phyloP scores from a whole-genome alignment of 2,113 vertebrate species.

The Zosterops japonicus region DNA sequence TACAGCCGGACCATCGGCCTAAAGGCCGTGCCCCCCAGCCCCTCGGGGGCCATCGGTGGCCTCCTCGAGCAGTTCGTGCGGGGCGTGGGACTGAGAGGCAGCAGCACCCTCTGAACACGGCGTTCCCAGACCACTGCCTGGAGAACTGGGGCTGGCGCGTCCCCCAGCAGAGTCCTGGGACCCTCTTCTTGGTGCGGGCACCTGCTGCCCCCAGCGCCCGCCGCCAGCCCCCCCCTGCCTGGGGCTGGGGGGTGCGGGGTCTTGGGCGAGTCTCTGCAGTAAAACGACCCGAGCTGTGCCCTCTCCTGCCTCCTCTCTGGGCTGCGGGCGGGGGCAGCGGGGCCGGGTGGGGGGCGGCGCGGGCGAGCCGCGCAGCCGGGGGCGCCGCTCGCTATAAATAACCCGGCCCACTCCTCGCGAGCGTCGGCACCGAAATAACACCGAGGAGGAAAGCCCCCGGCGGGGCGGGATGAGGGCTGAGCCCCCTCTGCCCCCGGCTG shows the following conservation, averaged over 20 bases:
- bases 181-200: neutral
- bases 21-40: slow-evolving; percentile 82
- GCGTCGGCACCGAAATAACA: neutral
- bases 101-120: slow-evolving; percentile 80
- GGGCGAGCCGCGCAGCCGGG: neutral
- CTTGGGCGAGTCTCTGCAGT: neutral
- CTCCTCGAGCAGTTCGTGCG: slow-evolving; percentile 95
- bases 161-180: neutral
- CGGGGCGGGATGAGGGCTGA: neutral
- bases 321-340: neutral
- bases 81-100: slow-evolving; percentile 89
- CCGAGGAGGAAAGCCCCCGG: neutral
- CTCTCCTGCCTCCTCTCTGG: slow-evolving; percentile 20
- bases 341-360: neutral
- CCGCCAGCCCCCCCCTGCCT: neutral
- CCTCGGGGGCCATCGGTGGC: slow-evolving; percentile 90
- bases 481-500: neutral
- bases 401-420: slow-evolving; percentile 9
- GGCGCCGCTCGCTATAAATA: slow-evolving; percentile 5
- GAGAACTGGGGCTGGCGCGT: neutral
- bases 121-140: neutral
- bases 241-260: neutral
- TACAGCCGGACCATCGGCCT: slow-evolving; percentile 94
- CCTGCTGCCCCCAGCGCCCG: neutral
- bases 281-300: slow-evolving; percentile 33